A percentile compares a stretch with the other conserved stretches of the same genome.
Evolutionary conservation across 92 coral and sea anemone species (phyloP).

Genomic region (Epizoanthus stellaris): DNA sequence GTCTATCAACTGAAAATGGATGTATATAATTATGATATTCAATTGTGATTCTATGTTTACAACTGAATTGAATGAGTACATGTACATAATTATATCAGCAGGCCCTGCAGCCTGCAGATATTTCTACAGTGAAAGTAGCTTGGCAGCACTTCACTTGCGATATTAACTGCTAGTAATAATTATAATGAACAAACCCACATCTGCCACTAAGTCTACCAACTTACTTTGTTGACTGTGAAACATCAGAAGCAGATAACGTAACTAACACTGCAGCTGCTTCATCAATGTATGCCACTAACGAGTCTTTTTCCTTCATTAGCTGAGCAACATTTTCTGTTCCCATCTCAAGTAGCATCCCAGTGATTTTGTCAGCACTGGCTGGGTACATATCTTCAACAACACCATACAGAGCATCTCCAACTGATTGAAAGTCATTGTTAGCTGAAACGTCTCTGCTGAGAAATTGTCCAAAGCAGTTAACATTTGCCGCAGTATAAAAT

Average conservation of each 20-base stretch:
- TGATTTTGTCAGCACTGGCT: constrained; percentile 35
- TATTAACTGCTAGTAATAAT: too few species aligned
- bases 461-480: too few species aligned
- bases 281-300: constrained; percentile 7
- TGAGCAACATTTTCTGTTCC: constrained; percentile 31
- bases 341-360: constrained; percentile 47
- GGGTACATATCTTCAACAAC: constrained; percentile 19
- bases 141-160: too few species aligned
- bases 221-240: not conserved
- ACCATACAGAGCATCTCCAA: constrained; percentile 17
- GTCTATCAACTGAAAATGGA: too few species aligned
- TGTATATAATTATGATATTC: too few species aligned
- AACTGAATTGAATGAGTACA: too few species aligned
- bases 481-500: too few species aligned
- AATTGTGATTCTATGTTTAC: too few species aligned
- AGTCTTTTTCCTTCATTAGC: constrained; percentile 18
- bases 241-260: not conserved
- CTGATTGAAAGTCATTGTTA: constrained; percentile 3
- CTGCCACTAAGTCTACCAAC: not conserved
- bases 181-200: too few species aligned
- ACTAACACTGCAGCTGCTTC: constrained; percentile 1
- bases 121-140: too few species aligned
- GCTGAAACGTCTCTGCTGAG: not conserved
- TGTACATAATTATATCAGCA: too few species aligned
- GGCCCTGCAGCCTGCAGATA: too few species aligned